These are phyloP conservation scores for Enteromius paludinosus DNA, from an alignment of 2,797 vertebrate species.

Conservation along the genomic window DNA sequence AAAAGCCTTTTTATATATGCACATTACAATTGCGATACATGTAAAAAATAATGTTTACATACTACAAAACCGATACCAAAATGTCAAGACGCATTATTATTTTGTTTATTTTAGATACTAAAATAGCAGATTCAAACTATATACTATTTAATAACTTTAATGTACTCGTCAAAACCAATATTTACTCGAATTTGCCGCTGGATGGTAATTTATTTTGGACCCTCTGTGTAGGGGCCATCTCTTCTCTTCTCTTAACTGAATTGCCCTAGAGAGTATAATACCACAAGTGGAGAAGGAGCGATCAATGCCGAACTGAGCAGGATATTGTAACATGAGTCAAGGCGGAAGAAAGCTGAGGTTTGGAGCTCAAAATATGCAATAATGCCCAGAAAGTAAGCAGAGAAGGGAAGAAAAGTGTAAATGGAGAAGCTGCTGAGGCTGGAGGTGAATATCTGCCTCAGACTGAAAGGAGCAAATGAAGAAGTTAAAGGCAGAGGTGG, in stretches of 20 bases:
- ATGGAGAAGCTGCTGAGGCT: conserved; percentile 19
- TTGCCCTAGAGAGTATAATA: conserved; percentile 6
- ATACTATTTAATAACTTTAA: neutral
- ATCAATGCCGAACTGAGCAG: conserved; percentile 33
- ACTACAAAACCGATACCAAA: too few relatives aligned
- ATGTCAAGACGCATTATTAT: too few relatives aligned
- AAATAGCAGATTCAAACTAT: neutral
- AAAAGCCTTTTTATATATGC: too few relatives aligned
- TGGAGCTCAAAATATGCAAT: conserved; percentile 22
- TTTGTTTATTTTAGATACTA: neutral
- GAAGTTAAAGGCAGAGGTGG: conserved; percentile 11
- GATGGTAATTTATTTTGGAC: neutral
- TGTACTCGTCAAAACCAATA: neutral
- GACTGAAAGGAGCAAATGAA: neutral
- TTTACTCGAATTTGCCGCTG: conserved; percentile 3
- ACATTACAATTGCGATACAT: too few relatives aligned
- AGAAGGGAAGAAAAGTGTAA: conserved; percentile 30
- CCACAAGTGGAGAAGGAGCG: neutral
- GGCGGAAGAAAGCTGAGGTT: conserved; percentile 26
- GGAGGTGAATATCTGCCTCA: conserved; percentile 18
- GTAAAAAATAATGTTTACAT: too few relatives aligned
- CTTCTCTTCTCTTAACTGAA: neutral
- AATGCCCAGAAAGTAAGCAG: conserved; percentile 30
- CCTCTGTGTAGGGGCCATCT: neutral
- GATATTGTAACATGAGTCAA: conserved; percentile 41